Evolutionary conservation across 2,113 vertebrate species (phyloP).

Genomic region (Eudyptes chrysolophus): DNA sequence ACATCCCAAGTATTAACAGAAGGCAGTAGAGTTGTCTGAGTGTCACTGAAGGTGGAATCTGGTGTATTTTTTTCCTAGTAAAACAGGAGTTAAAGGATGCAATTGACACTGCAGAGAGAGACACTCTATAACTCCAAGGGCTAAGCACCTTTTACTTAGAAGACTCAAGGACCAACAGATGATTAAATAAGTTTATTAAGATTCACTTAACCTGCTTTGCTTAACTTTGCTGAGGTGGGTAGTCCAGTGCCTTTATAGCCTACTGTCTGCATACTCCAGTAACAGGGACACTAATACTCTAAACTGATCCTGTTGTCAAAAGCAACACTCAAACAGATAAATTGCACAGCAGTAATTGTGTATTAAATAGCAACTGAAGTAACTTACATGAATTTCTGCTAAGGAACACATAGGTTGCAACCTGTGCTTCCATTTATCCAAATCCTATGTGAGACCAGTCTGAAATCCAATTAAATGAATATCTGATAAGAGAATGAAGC

Average conservation of each 20-base stretch:
- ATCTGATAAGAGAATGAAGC: slow-evolving; percentile 55
- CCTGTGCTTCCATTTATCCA: slow-evolving; percentile 19
- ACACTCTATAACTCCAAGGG: background rate
- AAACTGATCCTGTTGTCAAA: background rate
- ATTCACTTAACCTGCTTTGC: background rate
- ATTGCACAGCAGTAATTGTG: background rate
- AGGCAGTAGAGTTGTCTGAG: background rate
- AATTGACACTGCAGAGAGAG: background rate
- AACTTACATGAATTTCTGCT: slow-evolving; percentile 2
- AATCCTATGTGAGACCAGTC: slow-evolving; percentile 17
- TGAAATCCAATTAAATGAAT: slow-evolving; percentile 56
- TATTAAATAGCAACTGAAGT: slow-evolving; percentile 1
- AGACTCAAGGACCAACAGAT: background rate
- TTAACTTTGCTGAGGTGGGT: background rate
- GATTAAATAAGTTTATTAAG: background rate
- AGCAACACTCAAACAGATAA: slow-evolving; percentile 16
- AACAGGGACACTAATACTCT: background rate
- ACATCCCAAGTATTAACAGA: background rate
- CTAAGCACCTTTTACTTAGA: background rate
- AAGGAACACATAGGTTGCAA: slow-evolving; percentile 17
- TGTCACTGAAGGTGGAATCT: background rate
- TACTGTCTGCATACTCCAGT: background rate
- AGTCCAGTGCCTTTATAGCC: background rate
- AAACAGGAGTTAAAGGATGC: background rate
- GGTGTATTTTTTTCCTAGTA: background rate